These are phyloP conservation scores for Erannis defoliaria DNA, from an alignment of 2,888 invertebrate genomes.

Conservation along the genomic window DNA sequence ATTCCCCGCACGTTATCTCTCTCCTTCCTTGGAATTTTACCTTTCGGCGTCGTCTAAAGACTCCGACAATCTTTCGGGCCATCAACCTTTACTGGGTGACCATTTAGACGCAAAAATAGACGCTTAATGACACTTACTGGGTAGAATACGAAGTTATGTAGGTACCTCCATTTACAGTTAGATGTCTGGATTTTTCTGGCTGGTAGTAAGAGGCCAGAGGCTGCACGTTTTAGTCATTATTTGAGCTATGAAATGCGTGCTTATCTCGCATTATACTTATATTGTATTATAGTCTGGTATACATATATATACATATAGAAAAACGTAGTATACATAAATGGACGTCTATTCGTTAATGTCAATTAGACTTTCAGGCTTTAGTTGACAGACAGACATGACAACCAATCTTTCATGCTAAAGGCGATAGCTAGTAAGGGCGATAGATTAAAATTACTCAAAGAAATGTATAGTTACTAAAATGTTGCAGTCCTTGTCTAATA, in stretches of 20 bases:
- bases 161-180: constrained; percentile 35
- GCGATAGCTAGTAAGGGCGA: too few species aligned
- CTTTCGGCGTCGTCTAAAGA: constrained; percentile 52
- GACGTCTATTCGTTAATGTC: too few species aligned
- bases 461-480: too few species aligned
- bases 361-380: too few species aligned
- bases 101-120: constrained; percentile 46
- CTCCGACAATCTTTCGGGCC: constrained; percentile 52
- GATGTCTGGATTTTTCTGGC: constrained; percentile 21
- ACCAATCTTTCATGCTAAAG: too few species aligned
- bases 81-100: constrained; percentile 55
- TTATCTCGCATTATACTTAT: not conserved
- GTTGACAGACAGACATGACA: too few species aligned
- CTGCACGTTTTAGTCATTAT: not conserved
- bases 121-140: constrained; percentile 44
- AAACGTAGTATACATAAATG: too few species aligned
- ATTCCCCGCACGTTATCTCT: constrained; percentile 52
- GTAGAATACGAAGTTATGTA: constrained; percentile 44
- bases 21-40: constrained; percentile 50
- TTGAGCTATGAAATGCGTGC: not conserved
- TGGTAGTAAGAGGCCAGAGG: constrained; percentile 1
- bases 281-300: too few species aligned
- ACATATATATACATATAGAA: too few species aligned
- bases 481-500: too few species aligned
- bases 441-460: too few species aligned